Base-by-base conservation (phyloP, 2,113 vertebrate species). In the Eulemur macaco region DNA sequence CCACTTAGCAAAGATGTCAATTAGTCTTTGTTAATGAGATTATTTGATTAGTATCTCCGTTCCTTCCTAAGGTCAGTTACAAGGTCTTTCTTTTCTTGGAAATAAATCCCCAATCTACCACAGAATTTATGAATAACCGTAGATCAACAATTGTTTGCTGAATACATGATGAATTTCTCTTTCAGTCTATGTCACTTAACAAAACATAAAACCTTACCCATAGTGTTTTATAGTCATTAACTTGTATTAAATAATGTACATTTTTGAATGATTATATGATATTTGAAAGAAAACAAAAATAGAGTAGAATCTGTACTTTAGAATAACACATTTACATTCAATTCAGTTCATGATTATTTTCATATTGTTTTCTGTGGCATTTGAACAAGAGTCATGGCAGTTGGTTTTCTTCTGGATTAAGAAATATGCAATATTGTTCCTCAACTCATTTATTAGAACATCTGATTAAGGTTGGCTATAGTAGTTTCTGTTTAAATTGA, bases 341-440 rank as follows among this genome's bases (percentile, higher is more conserved):
- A 23, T 74, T 80, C 13, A 94, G 17, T 20, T 88, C 42, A 63
- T 77, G 34, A 82, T 63, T 52, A 92, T 81, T 95, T 95, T 93
- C 8, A 47, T 84, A 37, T 54, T 91, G 25, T 73, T 69, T 68
- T 20, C 0, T 91, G 77, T 85, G 68, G 27, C 52, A 89, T 90
- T 94, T 96, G 89, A 93, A 89, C 29, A 88, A 88, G 23, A 93
- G 4, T 58, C 71, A 95, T 68, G 69, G 39, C 20, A 89, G 92
- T 71, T 76, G 14, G 7, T 88, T 96, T 95, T 84, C 73, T 81
- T 94, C 86, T 89, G 71, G 45, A 82, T 95, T 91, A 96, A 97
- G 68, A 94, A 84, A 80, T 89, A 71, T n/a, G 5, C 31, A 74
- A 11, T 56, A 58, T 42, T 56, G 17, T 91, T n/a, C 20, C 25